These are phyloP conservation scores for Hormaphis cornu DNA, from an alignment of 1,140 invertebrate genomes.

Conservation along the genomic window DNA sequence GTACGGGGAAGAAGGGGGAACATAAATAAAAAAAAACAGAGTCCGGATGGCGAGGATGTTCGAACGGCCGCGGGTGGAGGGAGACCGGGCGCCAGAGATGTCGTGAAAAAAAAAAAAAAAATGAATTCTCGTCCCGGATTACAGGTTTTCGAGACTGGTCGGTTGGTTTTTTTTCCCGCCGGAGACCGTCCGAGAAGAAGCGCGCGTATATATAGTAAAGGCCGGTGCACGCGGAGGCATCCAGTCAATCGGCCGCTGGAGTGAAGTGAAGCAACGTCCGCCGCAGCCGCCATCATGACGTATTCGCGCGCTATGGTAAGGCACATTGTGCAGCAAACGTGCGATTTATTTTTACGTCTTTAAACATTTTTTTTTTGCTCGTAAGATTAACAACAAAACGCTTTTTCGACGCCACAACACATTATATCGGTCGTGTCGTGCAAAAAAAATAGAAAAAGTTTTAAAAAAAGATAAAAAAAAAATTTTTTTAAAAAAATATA, in stretches of 20 bases:
- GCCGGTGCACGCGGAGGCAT: not conserved
- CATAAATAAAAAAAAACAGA: no score
- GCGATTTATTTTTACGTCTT: not conserved
- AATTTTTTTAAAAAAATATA: no score
- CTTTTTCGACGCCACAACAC: no score
- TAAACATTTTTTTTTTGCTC: no score
- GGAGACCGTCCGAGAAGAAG: constrained; percentile 12
- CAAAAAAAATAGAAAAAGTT: no score
- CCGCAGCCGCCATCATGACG: not conserved
- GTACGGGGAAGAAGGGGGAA: no score
- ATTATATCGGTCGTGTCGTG: no score
- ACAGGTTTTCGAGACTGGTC: constrained; percentile 17
- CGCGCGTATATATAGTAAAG: constrained; percentile 18
- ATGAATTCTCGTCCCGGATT: constrained; percentile 8
- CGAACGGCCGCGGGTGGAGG: not conserved
- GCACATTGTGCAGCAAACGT: not conserved
- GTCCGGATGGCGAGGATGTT: no score
- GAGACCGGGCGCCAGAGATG: not conserved
- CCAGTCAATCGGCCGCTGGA: constrained; percentile 12
- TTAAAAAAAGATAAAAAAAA: no score
- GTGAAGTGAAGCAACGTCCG: not conserved
- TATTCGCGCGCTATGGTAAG: constrained; percentile 4
- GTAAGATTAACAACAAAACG: no score
- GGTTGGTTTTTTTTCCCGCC: no score
- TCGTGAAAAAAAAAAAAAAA: not conserved